Evolutionary conservation across 2,113 vertebrate genomes (phyloP).

Genomic region (Hiodon tergisus): DNA sequence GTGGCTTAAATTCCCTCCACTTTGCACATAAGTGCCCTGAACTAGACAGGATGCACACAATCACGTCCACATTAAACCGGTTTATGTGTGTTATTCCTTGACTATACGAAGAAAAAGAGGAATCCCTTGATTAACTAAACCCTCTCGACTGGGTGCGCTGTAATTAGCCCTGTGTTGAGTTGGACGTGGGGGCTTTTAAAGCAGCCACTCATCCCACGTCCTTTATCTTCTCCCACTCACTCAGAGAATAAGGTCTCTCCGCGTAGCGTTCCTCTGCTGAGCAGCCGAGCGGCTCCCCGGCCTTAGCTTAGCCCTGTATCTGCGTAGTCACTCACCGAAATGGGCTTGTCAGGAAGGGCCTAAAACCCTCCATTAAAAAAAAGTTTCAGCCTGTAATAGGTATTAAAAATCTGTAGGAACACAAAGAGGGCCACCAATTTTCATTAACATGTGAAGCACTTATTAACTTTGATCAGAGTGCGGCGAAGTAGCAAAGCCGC

Average conservation of each 20-base stretch:
- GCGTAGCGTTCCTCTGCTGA: conserved; percentile 63
- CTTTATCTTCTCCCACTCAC: conserved; percentile 66
- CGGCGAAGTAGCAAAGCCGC: conserved; percentile 71
- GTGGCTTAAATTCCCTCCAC: conserved; percentile 68
- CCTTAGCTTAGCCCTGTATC: conserved; percentile 71
- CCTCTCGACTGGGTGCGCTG: conserved; percentile 66
- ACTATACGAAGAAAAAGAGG: conserved; percentile 61
- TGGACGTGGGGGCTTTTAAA: conserved; percentile 63
- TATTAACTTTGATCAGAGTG: conserved; percentile 75
- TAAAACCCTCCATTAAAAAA: conserved; percentile 70
- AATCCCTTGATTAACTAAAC: conserved; percentile 70
- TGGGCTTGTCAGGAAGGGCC: conserved; percentile 69
- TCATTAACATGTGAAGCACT: conserved; percentile 75
- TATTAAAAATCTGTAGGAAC: conserved; percentile 75
- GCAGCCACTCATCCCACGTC: conserved; percentile 68
- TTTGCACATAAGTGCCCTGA: conserved; percentile 56
- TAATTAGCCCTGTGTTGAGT: conserved; percentile 68
- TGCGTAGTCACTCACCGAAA: conserved; percentile 66
- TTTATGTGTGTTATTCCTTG: conserved; percentile 70
- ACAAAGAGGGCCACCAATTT: conserved; percentile 71
- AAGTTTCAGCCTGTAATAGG: conserved; percentile 74
- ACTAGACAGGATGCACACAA: conserved; percentile 56
- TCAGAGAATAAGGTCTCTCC: conserved; percentile 64
- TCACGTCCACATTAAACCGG: conserved; percentile 66
- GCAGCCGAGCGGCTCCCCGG: conserved; percentile 52